A percentile compares a stretch with the other conserved stretches of the same genome.
Evolutionary conservation across 2,797 vertebrate genomes (phyloP).

Genomic region (Microchirus variegatus): DNA sequence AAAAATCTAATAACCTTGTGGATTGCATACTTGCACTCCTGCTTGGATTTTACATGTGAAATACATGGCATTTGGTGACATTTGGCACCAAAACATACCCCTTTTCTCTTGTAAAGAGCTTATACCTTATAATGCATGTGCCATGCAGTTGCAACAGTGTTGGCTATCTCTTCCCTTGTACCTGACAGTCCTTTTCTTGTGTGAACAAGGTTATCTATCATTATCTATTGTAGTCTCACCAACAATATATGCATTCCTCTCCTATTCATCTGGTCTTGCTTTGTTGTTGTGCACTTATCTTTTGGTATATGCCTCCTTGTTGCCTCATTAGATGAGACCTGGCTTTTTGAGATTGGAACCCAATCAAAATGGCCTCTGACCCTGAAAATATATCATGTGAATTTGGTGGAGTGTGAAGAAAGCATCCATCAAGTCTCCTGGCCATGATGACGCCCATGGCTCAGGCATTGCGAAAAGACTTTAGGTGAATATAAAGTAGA

Average conservation of each 20-base stretch:
- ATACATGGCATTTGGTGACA: no score
- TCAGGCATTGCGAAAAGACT: background rate
- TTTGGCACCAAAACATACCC: no score
- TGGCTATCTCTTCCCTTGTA: no score
- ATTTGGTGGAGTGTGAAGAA: background rate
- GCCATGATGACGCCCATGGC: background rate
- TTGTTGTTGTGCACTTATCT: background rate
- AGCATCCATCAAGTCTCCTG: constrained; percentile 1
- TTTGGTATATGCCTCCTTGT: background rate
- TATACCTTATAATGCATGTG: no score
- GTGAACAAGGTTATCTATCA: background rate
- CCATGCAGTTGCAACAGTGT: no score
- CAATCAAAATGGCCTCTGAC: constrained; percentile 5
- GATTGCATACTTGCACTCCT: no score
- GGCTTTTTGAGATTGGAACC: background rate
- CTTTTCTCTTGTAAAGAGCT: no score
- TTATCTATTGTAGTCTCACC: background rate
- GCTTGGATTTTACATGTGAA: no score
- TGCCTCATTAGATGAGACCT: background rate
- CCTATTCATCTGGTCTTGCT: background rate
- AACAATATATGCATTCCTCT: background rate
- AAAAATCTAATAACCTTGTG: no score
- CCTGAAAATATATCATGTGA: background rate
- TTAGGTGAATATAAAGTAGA: background rate
- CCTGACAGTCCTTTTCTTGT: background rate